These are phyloP conservation scores for Rhinella marina DNA, from an alignment of 2,797 vertebrate species.

Conservation along the genomic window DNA sequence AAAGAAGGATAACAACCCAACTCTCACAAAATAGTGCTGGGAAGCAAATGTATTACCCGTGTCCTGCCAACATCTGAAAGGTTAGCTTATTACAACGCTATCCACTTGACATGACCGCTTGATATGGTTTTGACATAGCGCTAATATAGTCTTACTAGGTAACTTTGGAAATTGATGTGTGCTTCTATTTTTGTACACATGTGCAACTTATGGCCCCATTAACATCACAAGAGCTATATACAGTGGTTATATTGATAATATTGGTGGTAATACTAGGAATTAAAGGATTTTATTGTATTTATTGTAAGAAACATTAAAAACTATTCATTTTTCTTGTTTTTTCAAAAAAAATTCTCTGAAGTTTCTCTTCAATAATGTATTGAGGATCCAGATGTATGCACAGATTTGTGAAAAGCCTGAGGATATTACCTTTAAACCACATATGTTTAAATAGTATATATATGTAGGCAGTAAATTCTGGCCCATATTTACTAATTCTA, in stretches of 20 bases:
- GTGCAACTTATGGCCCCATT: neutral
- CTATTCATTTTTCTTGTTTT: too few relatives aligned
- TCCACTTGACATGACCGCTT: neutral
- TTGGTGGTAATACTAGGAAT: neutral
- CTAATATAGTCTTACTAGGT: neutral
- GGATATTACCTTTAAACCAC: too few relatives aligned
- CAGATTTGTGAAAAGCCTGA: too few relatives aligned
- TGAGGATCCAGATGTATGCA: too few relatives aligned
- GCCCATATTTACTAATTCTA: too few relatives aligned
- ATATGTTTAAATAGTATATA: too few relatives aligned
- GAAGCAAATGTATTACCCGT: neutral
- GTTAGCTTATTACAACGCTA: neutral
- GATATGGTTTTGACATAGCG: neutral
- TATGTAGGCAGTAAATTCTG: too few relatives aligned
- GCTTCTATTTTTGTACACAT: neutral
- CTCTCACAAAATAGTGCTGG: neutral
- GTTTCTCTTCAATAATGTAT: too few relatives aligned
- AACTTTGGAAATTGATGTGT: neutral
- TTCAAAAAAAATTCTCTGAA: too few relatives aligned
- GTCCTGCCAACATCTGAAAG: neutral
- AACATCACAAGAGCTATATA: neutral
- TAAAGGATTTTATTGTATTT: neutral
- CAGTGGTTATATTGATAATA: neutral
- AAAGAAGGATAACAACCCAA: slow-evolving; percentile 8
- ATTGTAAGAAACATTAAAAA: neutral